Evolutionary conservation across 2,888 invertebrate genomes (phyloP).

Genomic region (Drosophila birchii): DNA sequence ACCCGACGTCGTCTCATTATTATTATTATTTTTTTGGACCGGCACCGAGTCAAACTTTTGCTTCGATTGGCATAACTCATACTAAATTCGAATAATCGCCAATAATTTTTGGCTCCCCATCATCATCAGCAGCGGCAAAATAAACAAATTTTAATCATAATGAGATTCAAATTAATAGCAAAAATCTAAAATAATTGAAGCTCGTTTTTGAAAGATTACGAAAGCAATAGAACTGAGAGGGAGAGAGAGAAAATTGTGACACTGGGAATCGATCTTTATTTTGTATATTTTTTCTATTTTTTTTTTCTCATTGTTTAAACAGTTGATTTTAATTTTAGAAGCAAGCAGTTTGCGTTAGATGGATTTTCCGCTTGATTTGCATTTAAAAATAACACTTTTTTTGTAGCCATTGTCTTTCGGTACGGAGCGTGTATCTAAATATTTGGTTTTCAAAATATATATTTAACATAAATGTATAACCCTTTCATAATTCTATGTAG

Average conservation of each 20-base stretch:
- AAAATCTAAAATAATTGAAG: conserved; percentile 40
- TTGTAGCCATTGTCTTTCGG: conserved; percentile 19
- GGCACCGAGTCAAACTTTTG: conserved; percentile 52
- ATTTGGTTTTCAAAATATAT: conserved; percentile 20
- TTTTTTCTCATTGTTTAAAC: conserved; percentile 55
- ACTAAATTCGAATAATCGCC: conserved; percentile 69
- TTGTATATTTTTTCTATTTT: too few species aligned
- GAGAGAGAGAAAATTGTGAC: not conserved
- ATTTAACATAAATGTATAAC: not conserved
- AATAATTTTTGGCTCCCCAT: conserved; percentile 29
- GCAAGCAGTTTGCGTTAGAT: conserved; percentile 49
- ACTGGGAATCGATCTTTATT: conserved; percentile 37
- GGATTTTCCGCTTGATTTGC: conserved; percentile 43
- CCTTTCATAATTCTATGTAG: not conserved
- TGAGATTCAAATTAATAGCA: conserved; percentile 39
- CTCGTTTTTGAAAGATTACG: conserved; percentile 30
- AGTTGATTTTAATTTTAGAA: conserved; percentile 71
- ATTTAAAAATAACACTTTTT: conserved; percentile 41
- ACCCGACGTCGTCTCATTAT: conserved; percentile 43
- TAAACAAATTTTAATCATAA: conserved; percentile 25
- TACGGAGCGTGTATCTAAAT: conserved; percentile 44
- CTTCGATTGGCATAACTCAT: conserved; percentile 67
- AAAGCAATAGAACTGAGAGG: not conserved
- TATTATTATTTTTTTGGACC: not conserved
- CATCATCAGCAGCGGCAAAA: conserved; percentile 14